These are phyloP conservation scores for Heteractis magnifica DNA, from an alignment of 92 coral and sea anemone genomes.

Conservation along the genomic window DNA sequence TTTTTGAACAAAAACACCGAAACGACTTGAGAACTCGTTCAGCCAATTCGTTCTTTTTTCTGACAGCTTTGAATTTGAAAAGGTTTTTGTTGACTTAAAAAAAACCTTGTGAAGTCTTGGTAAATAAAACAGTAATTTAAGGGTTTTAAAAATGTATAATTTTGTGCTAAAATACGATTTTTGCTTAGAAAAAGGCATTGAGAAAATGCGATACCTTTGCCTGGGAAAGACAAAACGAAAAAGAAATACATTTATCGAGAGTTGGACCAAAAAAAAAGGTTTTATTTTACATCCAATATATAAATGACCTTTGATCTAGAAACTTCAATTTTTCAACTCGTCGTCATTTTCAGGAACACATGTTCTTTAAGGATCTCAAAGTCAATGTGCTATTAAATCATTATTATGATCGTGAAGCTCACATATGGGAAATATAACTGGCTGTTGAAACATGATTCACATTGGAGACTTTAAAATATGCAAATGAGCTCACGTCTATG, in stretches of 20 bases:
- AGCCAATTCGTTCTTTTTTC: background rate
- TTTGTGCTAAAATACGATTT: background rate
- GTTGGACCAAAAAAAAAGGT: background rate
- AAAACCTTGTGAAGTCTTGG: background rate
- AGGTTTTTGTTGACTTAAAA: slow-evolving; percentile 8
- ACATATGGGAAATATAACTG: slow-evolving; percentile 4
- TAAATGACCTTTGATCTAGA: slow-evolving; percentile 12
- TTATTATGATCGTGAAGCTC: background rate
- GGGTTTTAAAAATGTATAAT: background rate
- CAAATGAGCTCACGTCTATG: slow-evolving; percentile 28
- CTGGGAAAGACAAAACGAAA: background rate
- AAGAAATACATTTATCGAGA: background rate
- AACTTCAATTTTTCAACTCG: slow-evolving; percentile 6
- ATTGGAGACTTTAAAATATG: slow-evolving; percentile 14
- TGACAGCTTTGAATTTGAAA: slow-evolving; percentile 1
- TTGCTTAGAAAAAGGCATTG: background rate
- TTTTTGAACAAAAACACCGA: background rate
- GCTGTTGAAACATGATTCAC: slow-evolving; percentile 6
- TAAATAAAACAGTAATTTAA: background rate
- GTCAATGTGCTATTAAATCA: background rate
- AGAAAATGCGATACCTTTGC: background rate
- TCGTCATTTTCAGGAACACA: background rate
- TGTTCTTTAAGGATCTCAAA: slow-evolving; percentile 4
- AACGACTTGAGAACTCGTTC: background rate
- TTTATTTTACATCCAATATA: background rate